phyloP scores from a whole-genome alignment of 2,888 invertebrate genomes.

The Lissonota sp. region DNA sequence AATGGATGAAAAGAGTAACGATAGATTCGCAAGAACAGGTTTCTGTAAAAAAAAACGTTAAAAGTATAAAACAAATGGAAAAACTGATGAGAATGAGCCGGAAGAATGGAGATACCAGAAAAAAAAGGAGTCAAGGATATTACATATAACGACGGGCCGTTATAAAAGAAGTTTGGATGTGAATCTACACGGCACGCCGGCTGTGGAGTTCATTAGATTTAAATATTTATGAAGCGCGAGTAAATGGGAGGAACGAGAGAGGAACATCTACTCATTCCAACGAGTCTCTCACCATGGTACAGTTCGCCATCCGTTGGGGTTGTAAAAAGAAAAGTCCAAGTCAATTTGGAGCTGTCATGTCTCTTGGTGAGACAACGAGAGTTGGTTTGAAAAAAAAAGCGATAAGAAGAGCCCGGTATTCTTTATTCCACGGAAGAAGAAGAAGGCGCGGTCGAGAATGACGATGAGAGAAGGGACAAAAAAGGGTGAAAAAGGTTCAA shows the following conservation, averaged over 20 bases:
- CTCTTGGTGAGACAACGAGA: slow-evolving; percentile 67
- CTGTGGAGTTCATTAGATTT: slow-evolving; percentile 79
- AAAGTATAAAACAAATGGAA: neutral
- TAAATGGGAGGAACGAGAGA: slow-evolving; percentile 42
- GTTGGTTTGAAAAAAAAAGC: slow-evolving; percentile 54
- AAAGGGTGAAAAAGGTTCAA: slow-evolving; percentile 15
- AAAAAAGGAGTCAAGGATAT: neutral
- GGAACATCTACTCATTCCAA: slow-evolving; percentile 13
- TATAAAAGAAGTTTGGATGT: slow-evolving; percentile 70
- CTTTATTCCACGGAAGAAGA: slow-evolving; percentile 71
- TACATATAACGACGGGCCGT: slow-evolving; percentile 19
- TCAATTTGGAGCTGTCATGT: slow-evolving; percentile 73
- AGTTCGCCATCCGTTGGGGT: slow-evolving; percentile 14
- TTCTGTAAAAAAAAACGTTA: neutral
- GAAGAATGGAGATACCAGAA: neutral
- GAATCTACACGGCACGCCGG: slow-evolving; percentile 71
- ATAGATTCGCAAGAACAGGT: neutral
- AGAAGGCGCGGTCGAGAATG: slow-evolving; percentile 9
- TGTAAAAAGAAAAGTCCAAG: slow-evolving; percentile 66
- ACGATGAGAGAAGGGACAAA: slow-evolving; percentile 14
- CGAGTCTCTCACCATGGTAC: neutral
- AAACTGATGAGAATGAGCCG: neutral
- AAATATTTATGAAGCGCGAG: slow-evolving; percentile 78
- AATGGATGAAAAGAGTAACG: neutral
- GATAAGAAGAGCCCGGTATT: slow-evolving; percentile 52